Base-by-base conservation (phyloP, 2,888 invertebrate species). In the Helobdella robusta region DNA sequence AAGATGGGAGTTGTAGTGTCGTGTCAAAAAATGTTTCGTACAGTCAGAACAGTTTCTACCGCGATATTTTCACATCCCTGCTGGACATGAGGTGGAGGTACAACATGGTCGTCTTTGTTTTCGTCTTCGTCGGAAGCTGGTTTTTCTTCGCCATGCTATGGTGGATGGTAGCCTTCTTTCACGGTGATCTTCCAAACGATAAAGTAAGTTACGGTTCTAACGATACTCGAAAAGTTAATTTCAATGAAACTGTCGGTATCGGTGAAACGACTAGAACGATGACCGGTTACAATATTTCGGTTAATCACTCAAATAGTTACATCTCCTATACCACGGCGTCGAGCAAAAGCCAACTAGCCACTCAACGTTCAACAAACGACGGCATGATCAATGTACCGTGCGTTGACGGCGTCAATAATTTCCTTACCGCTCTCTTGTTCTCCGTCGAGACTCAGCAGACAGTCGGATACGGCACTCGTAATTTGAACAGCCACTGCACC, bases 1-100 rank as follows among this genome's bases (percentile, higher is more conserved):
- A 97, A 80, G 93, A 94, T 81, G 95, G 97, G 70, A 93, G 93
- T 81, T 92, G 93, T 82, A 97, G 97, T 83, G 90, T 95, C 72
- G 89, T 91, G 71, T 91, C 93, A 82, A 90, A 89, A 66, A 90
- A 91, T 68, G 92, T 97, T 75, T 89, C 91, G 71, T 93, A 93
- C 82, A 84, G 92, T 78, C 85, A 91, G 75, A 85, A 91, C 77
- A 86, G 90, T 78, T 95, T 92, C 84, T 84, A 94, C 74, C 90
- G 91, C 75, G 82, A 82, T 70, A 79, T 82, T 61, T 82, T 82
- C 72, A 82, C 82, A 11, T 82, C 82, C 8, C 74, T 82, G 28
- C 79, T 82, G 36, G 82, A 82, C 70, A 77, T 81, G 67, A 80
- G 81, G 69, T 82, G 82, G 82, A 73, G 82, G 40, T 82, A 80